Conservation (phyloP, 2,797 vertebrate genomes). For the Trematomus bernacchii region DNA sequence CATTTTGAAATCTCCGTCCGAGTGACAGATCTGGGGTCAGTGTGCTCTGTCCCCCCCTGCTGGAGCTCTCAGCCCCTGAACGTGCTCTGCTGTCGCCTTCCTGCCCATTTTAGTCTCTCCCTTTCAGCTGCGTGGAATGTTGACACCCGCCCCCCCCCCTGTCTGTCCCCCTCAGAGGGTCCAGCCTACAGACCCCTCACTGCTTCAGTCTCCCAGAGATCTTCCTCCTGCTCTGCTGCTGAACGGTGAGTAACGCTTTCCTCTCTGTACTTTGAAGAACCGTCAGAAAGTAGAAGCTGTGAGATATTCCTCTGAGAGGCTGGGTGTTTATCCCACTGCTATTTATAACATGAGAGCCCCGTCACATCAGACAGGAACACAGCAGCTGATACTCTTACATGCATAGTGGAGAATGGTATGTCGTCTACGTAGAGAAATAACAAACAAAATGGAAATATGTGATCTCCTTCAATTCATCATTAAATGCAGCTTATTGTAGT, state of each 20-base stretch:
- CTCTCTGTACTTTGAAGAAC: background rate
- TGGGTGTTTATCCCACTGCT: conserved; percentile 35
- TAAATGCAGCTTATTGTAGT: too few relatives aligned
- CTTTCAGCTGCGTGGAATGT: conserved; percentile 83
- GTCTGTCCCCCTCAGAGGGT: background rate
- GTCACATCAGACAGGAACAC: conserved; percentile 12
- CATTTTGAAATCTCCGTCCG: too few relatives aligned
- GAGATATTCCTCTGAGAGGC: conserved; percentile 1
- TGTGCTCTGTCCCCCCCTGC: conserved; percentile 61
- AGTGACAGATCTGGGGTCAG: background rate
- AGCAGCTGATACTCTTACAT: conserved; percentile 3
- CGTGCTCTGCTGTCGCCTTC: conserved; percentile 29
- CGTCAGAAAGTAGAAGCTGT: conserved; percentile 47
- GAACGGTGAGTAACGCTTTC: conserved; percentile 61
- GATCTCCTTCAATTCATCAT: too few relatives aligned
- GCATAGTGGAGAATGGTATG: background rate
- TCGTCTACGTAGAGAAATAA: background rate
- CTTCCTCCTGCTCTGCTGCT: conserved; percentile 14
- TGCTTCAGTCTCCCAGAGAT: background rate
- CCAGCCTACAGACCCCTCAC: conserved; percentile 13
- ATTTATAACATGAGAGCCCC: conserved; percentile 51
- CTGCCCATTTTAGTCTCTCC: conserved; percentile 83
- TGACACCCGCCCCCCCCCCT: conserved; percentile 29
- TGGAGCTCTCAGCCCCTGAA: conserved; percentile 29
- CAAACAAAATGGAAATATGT: background rate